A percentile compares a stretch with the other conserved stretches of the same genome.
Evolutionary conservation across 1,140 invertebrate species (phyloP).

Genomic region (Daktulosphaira vitifoliae): DNA sequence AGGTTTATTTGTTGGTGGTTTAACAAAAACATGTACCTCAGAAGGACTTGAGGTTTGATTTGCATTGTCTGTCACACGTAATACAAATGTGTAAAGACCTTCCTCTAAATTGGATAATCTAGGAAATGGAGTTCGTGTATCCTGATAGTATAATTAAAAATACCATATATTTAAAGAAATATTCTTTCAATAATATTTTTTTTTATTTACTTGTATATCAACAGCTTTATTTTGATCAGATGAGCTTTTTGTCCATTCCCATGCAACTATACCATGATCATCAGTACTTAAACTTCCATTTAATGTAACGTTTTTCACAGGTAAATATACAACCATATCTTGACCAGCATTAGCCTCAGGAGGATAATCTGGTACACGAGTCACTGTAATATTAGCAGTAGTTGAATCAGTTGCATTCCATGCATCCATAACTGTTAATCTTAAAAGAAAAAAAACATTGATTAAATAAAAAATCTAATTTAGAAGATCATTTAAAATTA

Average conservation of each 20-base stretch:
- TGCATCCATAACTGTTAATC: conserved; percentile 82
- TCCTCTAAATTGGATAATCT: conserved; percentile 82
- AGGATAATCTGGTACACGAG: conserved; percentile 88
- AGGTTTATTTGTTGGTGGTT: conserved; percentile 75
- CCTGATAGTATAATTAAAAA: conserved; percentile 43
- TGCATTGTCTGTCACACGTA: conserved; percentile 84
- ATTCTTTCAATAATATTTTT: too few species aligned
- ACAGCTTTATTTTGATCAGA: conserved; percentile 73
- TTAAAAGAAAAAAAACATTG: conserved; percentile 41
- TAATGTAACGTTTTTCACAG: conserved; percentile 76
- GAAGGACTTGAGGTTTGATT: conserved; percentile 70
- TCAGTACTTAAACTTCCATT: conserved; percentile 86
- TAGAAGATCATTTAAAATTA: not conserved
- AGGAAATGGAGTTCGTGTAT: conserved; percentile 78
- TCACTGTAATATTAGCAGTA: conserved; percentile 77
- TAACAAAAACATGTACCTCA: conserved; percentile 87
- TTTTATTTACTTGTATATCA: conserved; percentile 65
- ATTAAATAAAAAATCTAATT: conserved; percentile 28
- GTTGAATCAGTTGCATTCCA: conserved; percentile 79
- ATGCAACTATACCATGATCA: conserved; percentile 82
- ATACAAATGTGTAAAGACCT: conserved; percentile 86
- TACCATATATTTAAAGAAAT: not conserved
- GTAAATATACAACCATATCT: conserved; percentile 81
- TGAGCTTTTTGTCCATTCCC: conserved; percentile 89
- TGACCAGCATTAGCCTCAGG: conserved; percentile 89